Conservation (phyloP, 2,888 invertebrate species). For the Holacanthella duospinosa region DNA sequence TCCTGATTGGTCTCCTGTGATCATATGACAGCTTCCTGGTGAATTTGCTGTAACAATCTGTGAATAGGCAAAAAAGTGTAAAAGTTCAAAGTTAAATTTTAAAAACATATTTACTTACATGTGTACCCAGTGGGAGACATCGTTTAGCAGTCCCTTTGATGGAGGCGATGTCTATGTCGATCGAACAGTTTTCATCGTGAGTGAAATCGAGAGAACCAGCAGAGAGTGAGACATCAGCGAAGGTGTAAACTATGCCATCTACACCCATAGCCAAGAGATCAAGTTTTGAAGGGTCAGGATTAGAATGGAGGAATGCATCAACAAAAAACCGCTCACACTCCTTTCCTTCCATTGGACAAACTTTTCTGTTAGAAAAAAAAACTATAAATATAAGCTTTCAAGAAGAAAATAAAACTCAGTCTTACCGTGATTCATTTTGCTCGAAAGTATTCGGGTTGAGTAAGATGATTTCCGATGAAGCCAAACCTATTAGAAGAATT, state of each 20-base stretch:
- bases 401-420: neutral
- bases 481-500: conserved; percentile 26
- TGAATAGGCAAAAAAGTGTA: neutral
- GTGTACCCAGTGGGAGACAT: conserved; percentile 1
- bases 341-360: neutral
- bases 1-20: conserved; percentile 21
- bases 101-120: too few relatives aligned
- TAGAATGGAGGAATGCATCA: conserved; percentile 29
- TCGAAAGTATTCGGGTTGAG: conserved; percentile 25
- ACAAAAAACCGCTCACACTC: conserved; percentile 16
- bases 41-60: conserved; percentile 22
- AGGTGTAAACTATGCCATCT: conserved; percentile 16
- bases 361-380: neutral
- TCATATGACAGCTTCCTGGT: conserved; percentile 17
- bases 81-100: neutral
- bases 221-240: conserved; percentile 20
- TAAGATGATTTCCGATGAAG: conserved; percentile 24
- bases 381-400: neutral
- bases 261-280: conserved; percentile 22
- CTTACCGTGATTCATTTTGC: conserved; percentile 7
- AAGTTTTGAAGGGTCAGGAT: conserved; percentile 23
- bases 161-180: conserved; percentile 28
- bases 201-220: conserved; percentile 25
- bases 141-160: conserved; percentile 14
- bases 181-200: conserved; percentile 19